Conservation (phyloP, 2,888 invertebrate genomes). For the Drosophila nigritarsus region DNA sequence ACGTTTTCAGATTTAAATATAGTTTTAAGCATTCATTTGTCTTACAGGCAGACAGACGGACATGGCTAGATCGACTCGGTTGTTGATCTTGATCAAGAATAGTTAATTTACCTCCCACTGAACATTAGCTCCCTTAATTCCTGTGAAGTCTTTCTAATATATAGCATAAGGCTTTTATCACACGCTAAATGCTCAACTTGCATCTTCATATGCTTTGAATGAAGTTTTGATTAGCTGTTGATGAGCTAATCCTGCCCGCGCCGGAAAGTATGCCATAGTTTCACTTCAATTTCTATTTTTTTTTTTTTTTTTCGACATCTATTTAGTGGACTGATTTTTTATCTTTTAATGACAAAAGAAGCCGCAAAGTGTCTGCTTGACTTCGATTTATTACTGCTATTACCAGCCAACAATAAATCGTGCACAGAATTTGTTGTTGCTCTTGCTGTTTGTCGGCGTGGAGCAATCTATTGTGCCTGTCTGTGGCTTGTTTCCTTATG, state of each 20-base stretch:
- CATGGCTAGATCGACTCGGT: not conserved
- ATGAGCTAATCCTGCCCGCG: conserved; percentile 12
- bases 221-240: conserved; percentile 22
- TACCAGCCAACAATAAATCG: conserved; percentile 49
- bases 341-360: conserved; percentile 42
- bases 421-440: conserved; percentile 20
- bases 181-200: not conserved
- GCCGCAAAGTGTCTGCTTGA: conserved; percentile 37
- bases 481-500: conserved; percentile 24
- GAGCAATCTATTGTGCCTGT: conserved; percentile 28
- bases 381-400: conserved; percentile 48
- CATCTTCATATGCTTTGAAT: not conserved
- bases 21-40: too few relatives aligned
- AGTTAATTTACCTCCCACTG: not conserved
- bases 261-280: conserved; percentile 15
- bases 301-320: not conserved
- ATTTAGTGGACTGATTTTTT: conserved; percentile 29
- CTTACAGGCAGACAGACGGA: not conserved
- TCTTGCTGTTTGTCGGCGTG: conserved; percentile 19
- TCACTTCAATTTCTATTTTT: not conserved
- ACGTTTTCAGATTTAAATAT: too few relatives aligned
- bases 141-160: not conserved
- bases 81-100: not conserved
- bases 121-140: not conserved
- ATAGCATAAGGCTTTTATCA: not conserved